A percentile compares a stretch with the other conserved stretches of the same genome.
These are phyloP conservation scores for Dascyllus trimaculatus DNA, from an alignment of 2,113 vertebrate genomes.

Conservation along the genomic window DNA sequence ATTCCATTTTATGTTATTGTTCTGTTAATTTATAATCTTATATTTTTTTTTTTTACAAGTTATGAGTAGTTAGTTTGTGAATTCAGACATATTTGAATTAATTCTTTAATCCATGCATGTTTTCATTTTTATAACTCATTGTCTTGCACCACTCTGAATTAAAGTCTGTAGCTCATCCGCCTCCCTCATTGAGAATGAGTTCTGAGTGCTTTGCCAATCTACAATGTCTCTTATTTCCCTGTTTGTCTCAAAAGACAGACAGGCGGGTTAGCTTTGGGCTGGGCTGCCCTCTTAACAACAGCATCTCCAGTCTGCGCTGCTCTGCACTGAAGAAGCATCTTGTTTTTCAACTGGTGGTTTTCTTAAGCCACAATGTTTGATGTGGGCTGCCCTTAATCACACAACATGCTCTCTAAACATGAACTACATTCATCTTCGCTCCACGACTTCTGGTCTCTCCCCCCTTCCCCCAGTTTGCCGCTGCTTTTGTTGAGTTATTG, in stretches of 20 bases:
- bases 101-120: background rate
- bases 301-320: slow-evolving; percentile 67
- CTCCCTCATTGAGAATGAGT: slow-evolving; percentile 38
- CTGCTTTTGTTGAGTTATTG: slow-evolving; percentile 79
- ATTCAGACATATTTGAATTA: background rate
- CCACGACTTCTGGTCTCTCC: slow-evolving; percentile 59
- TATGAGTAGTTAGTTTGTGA: background rate
- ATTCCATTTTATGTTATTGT: background rate
- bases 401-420: slow-evolving; percentile 85
- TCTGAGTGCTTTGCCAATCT: slow-evolving; percentile 47
- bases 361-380: slow-evolving; percentile 80
- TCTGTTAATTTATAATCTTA: background rate
- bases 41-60: background rate
- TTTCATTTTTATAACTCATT: background rate
- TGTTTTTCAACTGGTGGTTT: slow-evolving; percentile 84
- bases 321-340: slow-evolving; percentile 78
- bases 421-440: slow-evolving; percentile 80
- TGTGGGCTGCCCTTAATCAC: slow-evolving; percentile 85
- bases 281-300: slow-evolving; percentile 73
- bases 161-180: slow-evolving; percentile 28
- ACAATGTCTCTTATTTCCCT: slow-evolving; percentile 60
- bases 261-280: slow-evolving; percentile 73
- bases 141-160: background rate
- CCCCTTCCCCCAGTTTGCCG: slow-evolving; percentile 30
- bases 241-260: slow-evolving; percentile 77